Evolutionary conservation across 2,113 vertebrate genomes (phyloP).

Genomic region (Smithornis capensis): DNA sequence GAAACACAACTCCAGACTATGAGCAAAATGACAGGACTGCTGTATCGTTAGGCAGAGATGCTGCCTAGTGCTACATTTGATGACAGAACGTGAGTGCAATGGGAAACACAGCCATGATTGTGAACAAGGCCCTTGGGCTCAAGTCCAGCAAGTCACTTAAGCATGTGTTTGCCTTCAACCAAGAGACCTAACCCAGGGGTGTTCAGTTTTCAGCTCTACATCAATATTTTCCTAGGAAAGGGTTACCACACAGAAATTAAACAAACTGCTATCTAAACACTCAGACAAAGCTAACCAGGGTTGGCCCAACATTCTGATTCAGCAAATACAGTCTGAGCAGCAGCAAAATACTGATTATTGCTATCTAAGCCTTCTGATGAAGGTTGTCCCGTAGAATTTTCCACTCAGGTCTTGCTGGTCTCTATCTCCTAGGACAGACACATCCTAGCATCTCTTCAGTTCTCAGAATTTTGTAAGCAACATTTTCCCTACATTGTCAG

Average conservation of each 20-base stretch:
- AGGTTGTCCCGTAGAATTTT: neutral
- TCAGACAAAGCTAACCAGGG: neutral
- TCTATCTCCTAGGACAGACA: neutral
- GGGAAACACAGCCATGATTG: neutral
- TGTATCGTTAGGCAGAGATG: neutral
- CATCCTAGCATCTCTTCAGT: neutral
- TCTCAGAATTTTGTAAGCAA: neutral
- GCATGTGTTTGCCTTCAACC: conserved; percentile 42
- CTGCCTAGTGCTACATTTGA: neutral
- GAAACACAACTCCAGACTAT: neutral
- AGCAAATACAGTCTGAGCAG: neutral
- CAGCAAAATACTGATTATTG: neutral
- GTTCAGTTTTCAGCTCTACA: neutral
- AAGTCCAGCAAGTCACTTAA: conserved; percentile 33
- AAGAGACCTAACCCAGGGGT: neutral
- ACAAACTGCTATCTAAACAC: conserved; percentile 8
- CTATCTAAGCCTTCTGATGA: neutral
- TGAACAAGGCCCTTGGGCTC: conserved; percentile 7
- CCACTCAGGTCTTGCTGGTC: neutral
- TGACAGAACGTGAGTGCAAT: neutral
- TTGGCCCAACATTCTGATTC: neutral
- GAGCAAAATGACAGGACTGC: neutral
- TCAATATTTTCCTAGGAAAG: conserved; percentile 12
- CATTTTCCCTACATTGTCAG: neutral
- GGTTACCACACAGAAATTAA: neutral